Percentiles rank a stretch among this genome's conserved stretches.
phyloP scores from a whole-genome alignment of 2,888 invertebrate species.

The Stegophylla sp. region DNA sequence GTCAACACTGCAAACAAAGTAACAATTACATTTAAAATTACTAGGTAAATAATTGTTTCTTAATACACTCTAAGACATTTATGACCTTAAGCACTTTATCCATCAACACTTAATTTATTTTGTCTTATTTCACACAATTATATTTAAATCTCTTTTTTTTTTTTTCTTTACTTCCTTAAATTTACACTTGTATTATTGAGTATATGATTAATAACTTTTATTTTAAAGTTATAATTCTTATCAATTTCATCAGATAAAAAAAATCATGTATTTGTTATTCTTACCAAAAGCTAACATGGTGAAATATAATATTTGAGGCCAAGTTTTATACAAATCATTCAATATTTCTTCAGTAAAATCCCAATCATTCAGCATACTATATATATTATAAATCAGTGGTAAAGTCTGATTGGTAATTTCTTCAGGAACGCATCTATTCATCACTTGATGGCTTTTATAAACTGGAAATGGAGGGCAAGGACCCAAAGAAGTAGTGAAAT shows the following conservation, averaged over 20 bases:
- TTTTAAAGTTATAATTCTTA: too few relatives aligned
- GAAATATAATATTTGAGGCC: slow-evolving; percentile 83
- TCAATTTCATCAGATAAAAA: too few relatives aligned
- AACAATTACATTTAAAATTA: slow-evolving; percentile 66
- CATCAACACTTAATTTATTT: not conserved
- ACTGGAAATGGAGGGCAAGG: slow-evolving; percentile 83
- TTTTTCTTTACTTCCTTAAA: too few relatives aligned
- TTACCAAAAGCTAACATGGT: slow-evolving; percentile 83
- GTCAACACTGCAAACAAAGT: slow-evolving; percentile 85
- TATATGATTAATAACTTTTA: too few relatives aligned
- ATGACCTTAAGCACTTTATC: too few relatives aligned
- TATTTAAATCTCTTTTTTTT: too few relatives aligned
- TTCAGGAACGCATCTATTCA: slow-evolving; percentile 88
- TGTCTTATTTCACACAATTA: too few relatives aligned
- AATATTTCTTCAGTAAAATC: slow-evolving; percentile 87
- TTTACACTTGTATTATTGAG: too few relatives aligned
- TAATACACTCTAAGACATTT: too few relatives aligned
- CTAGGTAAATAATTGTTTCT: not conserved
- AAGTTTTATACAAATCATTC: slow-evolving; percentile 85
- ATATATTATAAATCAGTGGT: slow-evolving; percentile 75
- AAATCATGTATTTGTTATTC: slow-evolving; percentile 61
- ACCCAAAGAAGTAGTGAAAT: slow-evolving; percentile 68
- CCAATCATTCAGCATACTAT: slow-evolving; percentile 84
- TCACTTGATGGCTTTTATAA: slow-evolving; percentile 76
- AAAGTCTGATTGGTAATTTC: slow-evolving; percentile 73